Evolutionary conservation across 2,113 vertebrate genomes (phyloP).

Genomic region (Sceloporus tristichus): DNA sequence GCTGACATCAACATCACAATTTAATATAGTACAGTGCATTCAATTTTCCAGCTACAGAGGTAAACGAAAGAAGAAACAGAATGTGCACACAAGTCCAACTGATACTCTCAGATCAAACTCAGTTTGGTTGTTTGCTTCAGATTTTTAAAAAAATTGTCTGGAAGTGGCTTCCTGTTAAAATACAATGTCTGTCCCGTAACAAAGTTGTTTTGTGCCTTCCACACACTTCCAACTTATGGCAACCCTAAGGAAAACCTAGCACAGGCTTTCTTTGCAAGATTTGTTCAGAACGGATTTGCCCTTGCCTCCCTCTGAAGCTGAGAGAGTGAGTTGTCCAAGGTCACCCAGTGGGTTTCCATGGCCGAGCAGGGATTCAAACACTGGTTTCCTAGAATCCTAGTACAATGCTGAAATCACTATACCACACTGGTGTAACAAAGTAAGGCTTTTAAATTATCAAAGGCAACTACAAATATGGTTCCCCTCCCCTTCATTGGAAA

Average conservation of each 20-base stretch:
- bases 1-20: neutral
- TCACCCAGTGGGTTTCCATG: too few species aligned
- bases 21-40: conserved; percentile 24
- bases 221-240: too few species aligned
- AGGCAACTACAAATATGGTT: neutral
- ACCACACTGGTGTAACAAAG: too few species aligned
- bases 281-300: too few species aligned
- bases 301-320: too few species aligned
- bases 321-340: too few species aligned
- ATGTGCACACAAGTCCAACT: conserved; percentile 34
- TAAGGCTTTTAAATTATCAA: neutral
- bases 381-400: too few species aligned
- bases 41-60: conserved; percentile 12
- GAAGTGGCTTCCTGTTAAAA: neutral
- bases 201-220: too few species aligned
- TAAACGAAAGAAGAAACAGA: neutral
- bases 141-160: conserved; percentile 23
- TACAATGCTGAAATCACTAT: too few species aligned
- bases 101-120: conserved; percentile 40
- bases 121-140: conserved; percentile 43
- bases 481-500: neutral
- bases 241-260: too few species aligned
- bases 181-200: neutral
- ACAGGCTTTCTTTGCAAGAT: too few species aligned
- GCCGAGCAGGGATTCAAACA: too few species aligned